These are phyloP conservation scores for Microctenopoma lineatum DNA, from an alignment of 2,797 vertebrate species.

Conservation along the genomic window DNA sequence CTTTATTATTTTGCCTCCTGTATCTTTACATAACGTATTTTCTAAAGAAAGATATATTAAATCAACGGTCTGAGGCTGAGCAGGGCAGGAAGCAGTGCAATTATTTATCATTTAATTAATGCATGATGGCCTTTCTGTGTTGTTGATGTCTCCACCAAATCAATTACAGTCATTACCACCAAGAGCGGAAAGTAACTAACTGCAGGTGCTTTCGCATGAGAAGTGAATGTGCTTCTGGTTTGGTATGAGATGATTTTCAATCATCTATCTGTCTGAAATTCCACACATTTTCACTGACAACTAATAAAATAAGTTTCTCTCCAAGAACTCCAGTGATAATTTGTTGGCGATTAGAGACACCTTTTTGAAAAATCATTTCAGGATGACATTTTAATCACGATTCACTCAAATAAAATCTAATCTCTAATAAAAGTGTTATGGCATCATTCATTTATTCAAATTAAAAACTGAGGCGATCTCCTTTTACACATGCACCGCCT, in stretches of 20 bases:
- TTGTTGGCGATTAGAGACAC: no score
- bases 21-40: background rate
- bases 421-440: no score
- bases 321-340: no score
- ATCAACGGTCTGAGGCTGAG: slow-evolving; percentile 16
- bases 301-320: background rate
- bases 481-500: background rate
- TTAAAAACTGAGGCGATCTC: background rate
- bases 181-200: slow-evolving; percentile 19
- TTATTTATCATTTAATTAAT: slow-evolving; percentile 62
- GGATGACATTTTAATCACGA: no score
- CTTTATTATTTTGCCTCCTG: background rate
- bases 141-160: slow-evolving; percentile 31
- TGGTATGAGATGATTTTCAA: background rate
- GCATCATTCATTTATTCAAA: no score
- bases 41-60: background rate
- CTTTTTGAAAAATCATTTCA: no score
- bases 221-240: background rate
- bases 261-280: background rate
- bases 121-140: slow-evolving; percentile 51
- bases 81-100: slow-evolving; percentile 45
- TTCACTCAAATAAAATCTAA: no score
- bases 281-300: background rate
- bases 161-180: slow-evolving; percentile 37
- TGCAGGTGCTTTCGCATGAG: slow-evolving; percentile 5